Evolutionary conservation across 2,888 invertebrate genomes (phyloP).

Genomic region (Xestia ashworthii): DNA sequence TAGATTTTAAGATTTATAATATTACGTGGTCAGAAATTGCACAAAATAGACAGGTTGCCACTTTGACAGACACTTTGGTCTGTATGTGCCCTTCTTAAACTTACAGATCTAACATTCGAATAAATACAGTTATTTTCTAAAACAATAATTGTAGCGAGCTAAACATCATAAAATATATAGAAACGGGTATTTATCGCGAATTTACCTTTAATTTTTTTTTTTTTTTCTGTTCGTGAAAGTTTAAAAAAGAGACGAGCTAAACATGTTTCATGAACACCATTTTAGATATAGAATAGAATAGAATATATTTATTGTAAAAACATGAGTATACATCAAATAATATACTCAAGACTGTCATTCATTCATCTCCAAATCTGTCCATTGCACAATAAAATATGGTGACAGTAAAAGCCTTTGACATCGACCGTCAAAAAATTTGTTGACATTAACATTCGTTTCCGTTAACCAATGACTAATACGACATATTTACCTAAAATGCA

Average conservation of each 20-base stretch:
- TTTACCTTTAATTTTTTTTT: too few species aligned
- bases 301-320: too few species aligned
- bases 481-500: slow-evolving; percentile 67
- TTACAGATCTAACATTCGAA: neutral
- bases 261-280: slow-evolving; percentile 11
- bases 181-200: too few species aligned
- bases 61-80: neutral
- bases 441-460: slow-evolving; percentile 56
- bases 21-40: neutral
- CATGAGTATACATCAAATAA: too few species aligned
- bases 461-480: slow-evolving; percentile 65
- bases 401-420: slow-evolving; percentile 58
- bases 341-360: slow-evolving; percentile 19
- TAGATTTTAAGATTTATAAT: neutral
- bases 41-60: neutral
- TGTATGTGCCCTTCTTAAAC: neutral
- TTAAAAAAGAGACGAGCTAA: too few species aligned
- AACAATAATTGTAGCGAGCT: neutral
- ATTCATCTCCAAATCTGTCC: slow-evolving; percentile 16
- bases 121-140: neutral
- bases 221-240: too few species aligned
- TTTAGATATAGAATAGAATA: too few species aligned
- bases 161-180: too few species aligned
- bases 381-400: slow-evolving; percentile 50
- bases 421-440: slow-evolving; percentile 54